Base-by-base conservation (phyloP, 2,888 invertebrate genomes). In the Dioctria linearis region DNA sequence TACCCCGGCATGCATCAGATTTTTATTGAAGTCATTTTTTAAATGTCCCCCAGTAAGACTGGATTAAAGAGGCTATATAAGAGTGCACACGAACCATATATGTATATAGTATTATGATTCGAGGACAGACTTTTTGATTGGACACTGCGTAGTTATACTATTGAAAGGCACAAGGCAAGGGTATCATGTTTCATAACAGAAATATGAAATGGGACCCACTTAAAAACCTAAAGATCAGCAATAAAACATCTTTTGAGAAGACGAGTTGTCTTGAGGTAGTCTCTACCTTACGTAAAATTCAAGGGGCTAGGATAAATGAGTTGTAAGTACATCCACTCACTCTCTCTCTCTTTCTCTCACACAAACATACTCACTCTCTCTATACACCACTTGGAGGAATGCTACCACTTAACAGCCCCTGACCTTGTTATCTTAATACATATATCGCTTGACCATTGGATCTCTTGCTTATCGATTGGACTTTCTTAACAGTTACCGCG, bases 121-220 rank as follows among this genome's bases (percentile, higher is more conserved):
- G 25, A 25, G 25, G 25, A 25, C 25, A 25, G 25, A 25, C 25
- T 25, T 2, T 25, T 25, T 25, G 25, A 25, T 25, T 25, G 63
- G 4, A 37, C 37, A 6, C 39, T 37, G 11, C 11, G 46, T 46
- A n/a, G 43, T 66, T n/a, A 43, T 25, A 25, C 25, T n/a, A 43
- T n/a, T n/a, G 43, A 66, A 61, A 43, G 46, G 43, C 66, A n/a
- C 46, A 13, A n/a, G 6, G 46, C 43, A n/a, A 66, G 66, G 66
- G 66, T 66, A 66, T 66, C 46, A 43, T 6, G 43, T 66, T 66
- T 66, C 66, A 66, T 66, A 66, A 66, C 66, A 66, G 66, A 66
- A 65, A 66, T 66, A 66, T 66, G 66, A 66, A 66, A 66, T 66
- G 66, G 66, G 66, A 43, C 46, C 43, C 66, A 66, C 43, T 66